These are phyloP conservation scores for Archilochus colubris DNA, from an alignment of 2,113 vertebrate species.

Conservation along the genomic window DNA sequence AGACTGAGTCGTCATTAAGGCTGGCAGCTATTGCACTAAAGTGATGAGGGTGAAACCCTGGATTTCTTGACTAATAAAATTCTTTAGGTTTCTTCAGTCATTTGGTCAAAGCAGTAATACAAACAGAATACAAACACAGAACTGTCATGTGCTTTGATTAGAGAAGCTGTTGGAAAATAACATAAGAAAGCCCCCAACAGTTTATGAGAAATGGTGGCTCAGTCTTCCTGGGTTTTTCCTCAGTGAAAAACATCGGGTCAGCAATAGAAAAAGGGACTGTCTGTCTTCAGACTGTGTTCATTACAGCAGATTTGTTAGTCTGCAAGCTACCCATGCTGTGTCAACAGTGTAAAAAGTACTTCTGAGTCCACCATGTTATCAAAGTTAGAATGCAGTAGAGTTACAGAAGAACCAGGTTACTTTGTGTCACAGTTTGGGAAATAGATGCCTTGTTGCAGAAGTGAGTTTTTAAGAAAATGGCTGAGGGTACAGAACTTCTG, in stretches of 20 bases:
- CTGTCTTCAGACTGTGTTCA: not conserved
- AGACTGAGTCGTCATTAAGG: not conserved
- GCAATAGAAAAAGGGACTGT: not conserved
- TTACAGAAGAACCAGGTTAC: not conserved
- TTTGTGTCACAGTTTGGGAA: not conserved
- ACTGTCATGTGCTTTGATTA: not conserved
- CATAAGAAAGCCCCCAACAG: not conserved
- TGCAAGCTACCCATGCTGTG: not conserved
- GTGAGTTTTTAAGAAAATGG: not conserved
- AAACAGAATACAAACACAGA: not conserved
- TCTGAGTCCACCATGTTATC: not conserved
- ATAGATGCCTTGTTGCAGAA: not conserved
- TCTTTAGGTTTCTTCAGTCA: not conserved
- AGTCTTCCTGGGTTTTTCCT: not conserved
- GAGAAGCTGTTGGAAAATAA: not conserved
- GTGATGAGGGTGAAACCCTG: not conserved
- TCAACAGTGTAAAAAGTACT: not conserved
- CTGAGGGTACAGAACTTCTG: not conserved
- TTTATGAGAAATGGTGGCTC: not conserved
- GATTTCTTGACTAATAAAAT: not conserved
- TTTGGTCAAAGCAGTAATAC: not conserved
- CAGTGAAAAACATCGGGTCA: rapidly evolving
- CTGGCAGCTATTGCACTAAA: not conserved
- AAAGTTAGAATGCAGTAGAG: not conserved
- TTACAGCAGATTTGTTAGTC: not conserved